Conservation (phyloP, 2,888 invertebrate genomes). For the Drosophila mayaguana region DNA sequence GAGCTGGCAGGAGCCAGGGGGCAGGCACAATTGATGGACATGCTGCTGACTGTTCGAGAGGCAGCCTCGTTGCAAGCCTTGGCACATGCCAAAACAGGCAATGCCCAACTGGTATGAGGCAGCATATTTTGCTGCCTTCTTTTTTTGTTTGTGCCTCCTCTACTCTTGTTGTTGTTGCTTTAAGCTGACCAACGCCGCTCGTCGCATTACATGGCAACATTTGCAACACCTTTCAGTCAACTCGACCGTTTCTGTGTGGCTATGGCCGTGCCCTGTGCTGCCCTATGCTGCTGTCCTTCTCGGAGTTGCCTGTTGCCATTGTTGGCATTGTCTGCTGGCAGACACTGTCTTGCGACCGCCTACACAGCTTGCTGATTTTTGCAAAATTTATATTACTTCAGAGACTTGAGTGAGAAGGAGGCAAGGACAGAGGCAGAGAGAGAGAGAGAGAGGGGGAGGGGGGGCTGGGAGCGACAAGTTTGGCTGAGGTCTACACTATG, state of each 20-base stretch:
- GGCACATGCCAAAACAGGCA: slow-evolving; percentile 82
- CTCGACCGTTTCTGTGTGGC: slow-evolving; percentile 48
- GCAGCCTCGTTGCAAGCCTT: slow-evolving; percentile 66
- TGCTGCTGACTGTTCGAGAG: slow-evolving; percentile 61
- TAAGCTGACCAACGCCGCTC: slow-evolving; percentile 43
- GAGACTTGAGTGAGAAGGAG: slow-evolving; percentile 1
- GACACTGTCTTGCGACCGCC: slow-evolving; percentile 59
- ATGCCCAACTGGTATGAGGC: slow-evolving; percentile 63
- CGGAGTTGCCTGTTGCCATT: slow-evolving; percentile 20
- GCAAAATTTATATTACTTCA: slow-evolving; percentile 78
- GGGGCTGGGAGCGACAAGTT: slow-evolving; percentile 45
- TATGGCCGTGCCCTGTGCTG: slow-evolving; percentile 20
- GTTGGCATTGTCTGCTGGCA: slow-evolving; percentile 37
- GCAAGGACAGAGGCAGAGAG: background rate
- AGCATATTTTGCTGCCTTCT: slow-evolving; percentile 28
- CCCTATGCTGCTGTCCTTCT: slow-evolving; percentile 1
- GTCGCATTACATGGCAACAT: slow-evolving; percentile 76
- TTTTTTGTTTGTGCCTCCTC: slow-evolving; percentile 16
- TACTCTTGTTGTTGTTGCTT: slow-evolving; percentile 14
- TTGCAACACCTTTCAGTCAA: slow-evolving; percentile 77
- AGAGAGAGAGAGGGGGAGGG: background rate
- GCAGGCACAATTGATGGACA: slow-evolving; percentile 77
- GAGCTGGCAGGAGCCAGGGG: slow-evolving; percentile 37
- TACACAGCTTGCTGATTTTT: slow-evolving; percentile 80
- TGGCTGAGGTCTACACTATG: slow-evolving; percentile 15